phyloP scores from a whole-genome alignment of 2,113 vertebrate genomes.

The Labrus mixtus region DNA sequence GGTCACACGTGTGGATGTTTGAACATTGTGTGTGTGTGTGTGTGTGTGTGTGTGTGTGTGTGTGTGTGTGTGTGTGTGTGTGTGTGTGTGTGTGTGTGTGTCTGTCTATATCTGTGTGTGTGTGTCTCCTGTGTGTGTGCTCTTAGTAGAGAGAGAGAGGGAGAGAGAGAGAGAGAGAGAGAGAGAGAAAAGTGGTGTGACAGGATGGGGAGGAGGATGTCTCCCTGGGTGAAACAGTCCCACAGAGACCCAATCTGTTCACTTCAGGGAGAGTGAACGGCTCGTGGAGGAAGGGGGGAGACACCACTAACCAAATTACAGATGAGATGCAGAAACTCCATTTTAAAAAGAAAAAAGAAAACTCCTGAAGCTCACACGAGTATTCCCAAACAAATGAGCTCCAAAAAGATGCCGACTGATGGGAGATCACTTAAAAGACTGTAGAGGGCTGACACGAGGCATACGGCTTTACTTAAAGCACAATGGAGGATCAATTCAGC shows the following conservation, averaged over 20 bases:
- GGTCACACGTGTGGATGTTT: slow-evolving; percentile 51
- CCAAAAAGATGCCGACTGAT: background rate
- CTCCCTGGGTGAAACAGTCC: slow-evolving; percentile 86
- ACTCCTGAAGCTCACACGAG: background rate
- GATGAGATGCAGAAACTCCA: slow-evolving; percentile 14
- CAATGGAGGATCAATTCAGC: slow-evolving; percentile 24
- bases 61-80: slow-evolving; percentile 35
- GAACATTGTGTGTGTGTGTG: slow-evolving; percentile 18
- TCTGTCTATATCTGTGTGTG: slow-evolving; percentile 15
- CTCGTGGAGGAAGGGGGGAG: slow-evolving; percentile 41
- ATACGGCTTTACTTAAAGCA: background rate
- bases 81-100: slow-evolving; percentile 26
- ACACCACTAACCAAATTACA: slow-evolving; percentile 29
- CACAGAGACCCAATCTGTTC: slow-evolving; percentile 89
- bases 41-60: slow-evolving; percentile 39
- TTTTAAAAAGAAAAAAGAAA: background rate
- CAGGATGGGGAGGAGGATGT: slow-evolving; percentile 77
- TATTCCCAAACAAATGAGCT: background rate
- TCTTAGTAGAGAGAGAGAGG: slow-evolving; percentile 27
- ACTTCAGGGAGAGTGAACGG: slow-evolving; percentile 73
- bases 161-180: slow-evolving; percentile 24
- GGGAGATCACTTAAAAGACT: background rate
- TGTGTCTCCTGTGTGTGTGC: slow-evolving; percentile 23
- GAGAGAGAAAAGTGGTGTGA: slow-evolving; percentile 48
- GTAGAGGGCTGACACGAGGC: background rate